phyloP scores from a whole-genome alignment of 2,113 vertebrate species.

The Nannobrachium achirus region DNA sequence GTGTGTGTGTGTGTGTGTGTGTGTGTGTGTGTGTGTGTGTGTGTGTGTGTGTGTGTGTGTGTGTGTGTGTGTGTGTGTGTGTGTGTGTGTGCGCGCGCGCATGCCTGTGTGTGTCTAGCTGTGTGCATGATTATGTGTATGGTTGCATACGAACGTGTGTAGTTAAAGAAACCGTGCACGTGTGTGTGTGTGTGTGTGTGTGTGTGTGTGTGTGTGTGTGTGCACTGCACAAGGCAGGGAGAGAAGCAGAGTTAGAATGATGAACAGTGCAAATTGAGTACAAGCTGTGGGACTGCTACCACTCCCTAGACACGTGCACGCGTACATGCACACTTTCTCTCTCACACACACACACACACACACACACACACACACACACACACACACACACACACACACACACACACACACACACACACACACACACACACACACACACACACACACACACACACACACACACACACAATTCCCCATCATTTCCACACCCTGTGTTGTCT shows the following conservation, averaged over 20 bases:
- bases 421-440: conserved; percentile 18
- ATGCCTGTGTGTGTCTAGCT: conserved; percentile 22
- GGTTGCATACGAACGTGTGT: no score
- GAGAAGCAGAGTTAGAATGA: conserved; percentile 24
- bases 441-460: conserved; percentile 13
- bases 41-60: conserved; percentile 40
- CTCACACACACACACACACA: conserved; percentile 15
- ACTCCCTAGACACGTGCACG: conserved; percentile 3
- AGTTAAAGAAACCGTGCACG: background rate
- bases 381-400: background rate
- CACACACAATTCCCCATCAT: background rate
- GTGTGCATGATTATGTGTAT: conserved; percentile 34
- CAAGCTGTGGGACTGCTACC: background rate
- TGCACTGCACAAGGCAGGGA: background rate
- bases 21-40: conserved; percentile 19
- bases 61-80: conserved; percentile 7
- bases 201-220: conserved; percentile 1
- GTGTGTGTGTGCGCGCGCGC: background rate
- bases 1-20: conserved; percentile 13
- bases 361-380: conserved; percentile 12
- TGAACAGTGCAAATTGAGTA: conserved; percentile 47
- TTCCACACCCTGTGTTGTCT: background rate
- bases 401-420: conserved; percentile 9
- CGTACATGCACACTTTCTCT: conserved; percentile 9
- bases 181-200: background rate